Evolutionary conservation across 2,888 invertebrate species (phyloP), one percentile per base, ranked within the genome.

Genomic region (Leucophora obtusa): DNA sequence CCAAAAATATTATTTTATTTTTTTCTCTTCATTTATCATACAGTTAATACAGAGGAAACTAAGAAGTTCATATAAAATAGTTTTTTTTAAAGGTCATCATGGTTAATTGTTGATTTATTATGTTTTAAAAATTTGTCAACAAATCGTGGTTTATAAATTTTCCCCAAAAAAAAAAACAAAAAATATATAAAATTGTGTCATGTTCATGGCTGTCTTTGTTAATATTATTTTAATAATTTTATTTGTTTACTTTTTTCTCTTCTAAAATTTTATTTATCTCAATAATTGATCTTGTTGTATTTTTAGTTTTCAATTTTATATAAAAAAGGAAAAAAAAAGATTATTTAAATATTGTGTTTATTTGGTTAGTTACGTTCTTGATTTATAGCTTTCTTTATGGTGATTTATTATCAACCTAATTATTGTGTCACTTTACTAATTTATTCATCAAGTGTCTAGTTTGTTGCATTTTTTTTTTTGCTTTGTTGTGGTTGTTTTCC

Each of bases 61-160:
- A 33, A 14, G 35, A 60, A 70, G 51, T 70, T 70, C 70, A 70
- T 59, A 59, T 70, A 58, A 47, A 47, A 47, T n/a, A 50, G 58
- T 33, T 56, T 60, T 53, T 53, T 38, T 60, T 72, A 76, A 69
- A 81, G 77, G 81, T 81, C 81, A 74, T 66, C 77, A 81, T 56
- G 58, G 81, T 77, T 77, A 81, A 81, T 81, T 81, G 81, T 77
- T 81, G 81, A 81, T 81, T 81, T 81, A 81, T 81, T 81, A 80
- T 87, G 87, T 85, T 84, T 84, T 83, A 83, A 84, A 86, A 87
- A 87, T 87, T 87, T 87, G 87, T 87, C 87, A 87, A 87, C 87
- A 84, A 85, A 85, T 87, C 87, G 87, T 87, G 87, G 87, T 83
- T 78, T 69, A 81, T 74, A 77, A 77, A 81, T 77, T 81, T 77